These are phyloP conservation scores for Caenorhabditis imperialis DNA, from an alignment of 2,888 invertebrate genomes.

Conservation along the genomic window DNA sequence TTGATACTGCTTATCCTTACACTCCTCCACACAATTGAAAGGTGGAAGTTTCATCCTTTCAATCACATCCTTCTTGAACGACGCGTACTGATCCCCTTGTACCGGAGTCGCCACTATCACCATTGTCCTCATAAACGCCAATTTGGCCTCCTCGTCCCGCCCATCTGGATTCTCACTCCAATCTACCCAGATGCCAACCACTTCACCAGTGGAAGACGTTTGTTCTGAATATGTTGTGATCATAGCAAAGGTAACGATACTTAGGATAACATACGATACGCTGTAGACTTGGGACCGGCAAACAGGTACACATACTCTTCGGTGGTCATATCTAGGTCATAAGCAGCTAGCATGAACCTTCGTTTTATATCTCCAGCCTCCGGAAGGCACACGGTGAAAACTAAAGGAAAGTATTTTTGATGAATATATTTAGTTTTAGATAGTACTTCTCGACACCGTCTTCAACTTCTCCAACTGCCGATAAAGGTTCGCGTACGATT, in stretches of 20 bases:
- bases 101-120: slow-evolving; percentile 55
- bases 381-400: slow-evolving; percentile 60
- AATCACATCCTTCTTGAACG: slow-evolving; percentile 66
- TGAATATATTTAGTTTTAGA: no score
- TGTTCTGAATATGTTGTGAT: no score
- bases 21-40: slow-evolving; percentile 60
- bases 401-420: no score
- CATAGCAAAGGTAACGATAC: no score
- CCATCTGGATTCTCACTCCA: slow-evolving; percentile 57
- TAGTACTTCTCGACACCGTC: slow-evolving; percentile 45
- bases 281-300: slow-evolving; percentile 54
- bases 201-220: slow-evolving; percentile 49
- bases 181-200: slow-evolving; percentile 57
- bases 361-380: slow-evolving; percentile 44
- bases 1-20: slow-evolving; percentile 45
- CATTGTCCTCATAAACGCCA: slow-evolving; percentile 63
- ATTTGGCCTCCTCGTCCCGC: slow-evolving; percentile 63
- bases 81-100: slow-evolving; percentile 51
- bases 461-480: slow-evolving; percentile 38
- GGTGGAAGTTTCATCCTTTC: slow-evolving; percentile 61
- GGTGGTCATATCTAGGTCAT: slow-evolving; percentile 50
- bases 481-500: slow-evolving; percentile 36
- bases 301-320: slow-evolving; percentile 71
- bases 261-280: slow-evolving; percentile 27
- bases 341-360: slow-evolving; percentile 48